Base-by-base conservation (phyloP, 2,888 invertebrate genomes). In the Dicyrtoma fusca region DNA sequence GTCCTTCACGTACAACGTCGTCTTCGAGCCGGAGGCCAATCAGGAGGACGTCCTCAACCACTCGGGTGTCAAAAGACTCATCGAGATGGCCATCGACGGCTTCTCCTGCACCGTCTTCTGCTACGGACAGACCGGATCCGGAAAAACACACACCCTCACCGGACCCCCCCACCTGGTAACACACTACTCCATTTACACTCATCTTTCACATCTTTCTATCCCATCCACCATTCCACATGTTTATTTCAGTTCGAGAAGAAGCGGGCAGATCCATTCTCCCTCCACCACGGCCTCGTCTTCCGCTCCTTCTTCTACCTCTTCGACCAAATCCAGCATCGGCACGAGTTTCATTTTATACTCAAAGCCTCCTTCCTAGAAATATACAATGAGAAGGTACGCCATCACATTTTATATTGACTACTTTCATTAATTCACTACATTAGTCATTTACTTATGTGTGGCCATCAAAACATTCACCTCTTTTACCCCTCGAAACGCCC, bases 81-180 rank as follows among this genome's bases (percentile, higher is more conserved):
- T 97, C 72, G 94, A 95, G 83, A 95, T 96, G 94, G 92, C 95
- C 0, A 89, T 96, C 47, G 94, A 95, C 83, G 97, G 97, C 23
- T 97, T 95, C 84, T 91, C 92, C 42, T 94, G 95, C 82, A 97
- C 97, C 0, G 92, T 92, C 26, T 94, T 97, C 84, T 97, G 97
- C 82, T 97, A 97, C 84, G 97, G 97, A 1, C 97, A 97, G 85
- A 97, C 97, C 0, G 96, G 97, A 55, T 95, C 95, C 79, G 97
- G 97, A 5, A 97, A 97, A 85, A 97, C 97, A 0, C 95, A 96
- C 83, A 97, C 97, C 0, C 87, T 97, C 70, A 96, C 96, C 0
- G 97, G 97, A 76, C 93, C 93, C 13, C 94, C 94, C 0, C 90
- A 91, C 80, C 84, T 94, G 86, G 94, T 94, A 84, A 86, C 87